Conservation (phyloP, 2,113 vertebrate genomes). For the Pardalotus punctatus region DNA sequence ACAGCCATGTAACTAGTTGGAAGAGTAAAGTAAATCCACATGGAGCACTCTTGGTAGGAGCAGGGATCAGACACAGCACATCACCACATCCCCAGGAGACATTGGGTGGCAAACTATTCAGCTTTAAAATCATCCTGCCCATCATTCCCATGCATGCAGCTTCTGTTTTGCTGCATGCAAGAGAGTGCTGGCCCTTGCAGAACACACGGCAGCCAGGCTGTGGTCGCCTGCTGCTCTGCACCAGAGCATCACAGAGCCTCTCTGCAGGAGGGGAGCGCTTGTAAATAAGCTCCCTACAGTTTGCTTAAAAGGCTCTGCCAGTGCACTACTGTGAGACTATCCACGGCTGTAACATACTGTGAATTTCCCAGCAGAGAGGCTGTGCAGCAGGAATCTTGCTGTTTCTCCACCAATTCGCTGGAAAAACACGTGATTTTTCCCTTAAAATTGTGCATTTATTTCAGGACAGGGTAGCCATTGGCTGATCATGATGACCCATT, state of each 20-base stretch:
- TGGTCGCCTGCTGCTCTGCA: not conserved
- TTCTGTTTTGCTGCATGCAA: not conserved
- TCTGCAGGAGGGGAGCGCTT: not conserved
- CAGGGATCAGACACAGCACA: not conserved
- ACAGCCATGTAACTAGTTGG: not conserved
- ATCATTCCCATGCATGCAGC: not conserved
- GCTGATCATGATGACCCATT: rapidly evolving
- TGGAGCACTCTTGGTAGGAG: not conserved
- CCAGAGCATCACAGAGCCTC: slow-evolving; percentile 13
- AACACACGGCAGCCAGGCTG: not conserved
- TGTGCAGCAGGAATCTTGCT: not conserved
- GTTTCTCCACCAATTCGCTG: not conserved
- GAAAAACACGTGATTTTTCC: not conserved
- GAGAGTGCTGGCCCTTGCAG: not conserved
- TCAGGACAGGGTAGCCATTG: not conserved
- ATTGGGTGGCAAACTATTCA: not conserved
- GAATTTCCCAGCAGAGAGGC: not conserved
- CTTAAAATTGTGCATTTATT: not conserved
- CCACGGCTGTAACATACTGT: not conserved
- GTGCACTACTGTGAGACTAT: not conserved
- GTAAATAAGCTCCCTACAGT: slow-evolving; percentile 45
- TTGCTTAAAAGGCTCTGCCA: not conserved
- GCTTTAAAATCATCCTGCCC: not conserved
- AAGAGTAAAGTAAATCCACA: not conserved
- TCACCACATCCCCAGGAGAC: not conserved